Conservation (phyloP, 2,888 invertebrate genomes). For the Melieria crassipennis region DNA sequence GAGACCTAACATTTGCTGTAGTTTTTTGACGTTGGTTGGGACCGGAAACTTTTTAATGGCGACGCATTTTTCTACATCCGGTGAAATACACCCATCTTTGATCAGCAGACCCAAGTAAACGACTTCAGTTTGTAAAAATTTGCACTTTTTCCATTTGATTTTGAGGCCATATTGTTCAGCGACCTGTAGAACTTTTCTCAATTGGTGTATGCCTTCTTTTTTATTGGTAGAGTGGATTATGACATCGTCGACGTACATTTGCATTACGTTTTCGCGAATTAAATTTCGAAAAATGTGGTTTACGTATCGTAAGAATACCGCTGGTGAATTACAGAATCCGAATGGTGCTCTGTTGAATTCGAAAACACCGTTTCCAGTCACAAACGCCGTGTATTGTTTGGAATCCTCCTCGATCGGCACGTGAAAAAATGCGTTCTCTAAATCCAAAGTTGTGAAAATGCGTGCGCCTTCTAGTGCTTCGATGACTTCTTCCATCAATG, state of each 20-base stretch:
- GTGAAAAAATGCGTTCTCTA: constrained; percentile 36
- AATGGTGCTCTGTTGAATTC: constrained; percentile 33
- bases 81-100: not conserved
- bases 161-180: too few relatives aligned
- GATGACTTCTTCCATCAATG: constrained; percentile 34
- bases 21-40: not conserved
- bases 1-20: constrained; percentile 4
- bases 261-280: constrained; percentile 21
- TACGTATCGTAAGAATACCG: constrained; percentile 35
- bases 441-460: constrained; percentile 32
- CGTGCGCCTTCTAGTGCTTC: constrained; percentile 20
- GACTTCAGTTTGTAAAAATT: not conserved
- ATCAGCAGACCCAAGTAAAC: not conserved
- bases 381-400: constrained; percentile 32
- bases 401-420: constrained; percentile 31
- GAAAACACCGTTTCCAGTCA: constrained; percentile 32
- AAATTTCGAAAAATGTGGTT: constrained; percentile 36
- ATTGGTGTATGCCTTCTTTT: not conserved
- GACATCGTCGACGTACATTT: constrained; percentile 10
- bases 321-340: constrained; percentile 35
- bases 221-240: not conserved
- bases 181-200: constrained; percentile 5
- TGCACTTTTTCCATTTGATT: too few relatives aligned
- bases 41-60: not conserved
- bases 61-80: not conserved